phyloP scores from a whole-genome alignment of 2,113 vertebrate species.

The Acinonyx jubatus region DNA sequence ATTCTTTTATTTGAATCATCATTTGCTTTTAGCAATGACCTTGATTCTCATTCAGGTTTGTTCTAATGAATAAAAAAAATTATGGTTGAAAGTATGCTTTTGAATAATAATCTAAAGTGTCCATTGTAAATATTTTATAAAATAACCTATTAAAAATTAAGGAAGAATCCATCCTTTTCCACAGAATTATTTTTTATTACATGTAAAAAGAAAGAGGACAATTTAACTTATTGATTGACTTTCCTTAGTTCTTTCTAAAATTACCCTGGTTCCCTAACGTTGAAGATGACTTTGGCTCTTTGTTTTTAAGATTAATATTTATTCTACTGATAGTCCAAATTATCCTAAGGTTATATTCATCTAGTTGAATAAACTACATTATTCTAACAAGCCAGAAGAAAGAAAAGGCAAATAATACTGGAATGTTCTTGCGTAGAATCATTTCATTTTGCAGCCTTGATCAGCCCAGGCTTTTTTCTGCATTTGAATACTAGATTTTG shows the following conservation, averaged over 20 bases:
- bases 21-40: conserved; percentile 60
- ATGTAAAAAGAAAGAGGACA: neutral
- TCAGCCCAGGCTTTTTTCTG: conserved; percentile 68
- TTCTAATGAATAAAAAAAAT: conserved; percentile 33
- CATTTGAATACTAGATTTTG: conserved; percentile 78
- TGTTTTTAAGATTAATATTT: conserved; percentile 27
- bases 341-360: conserved; percentile 48
- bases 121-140: conserved; percentile 50
- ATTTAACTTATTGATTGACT: conserved; percentile 34
- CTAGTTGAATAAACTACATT: conserved; percentile 29
- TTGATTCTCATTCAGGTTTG: conserved; percentile 52
- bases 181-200: conserved; percentile 14
- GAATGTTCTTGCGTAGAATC: conserved; percentile 36
- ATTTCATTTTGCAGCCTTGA: conserved; percentile 74
- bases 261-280: conserved; percentile 56
- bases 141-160: conserved; percentile 63
- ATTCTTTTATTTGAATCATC: conserved; percentile 31
- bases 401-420: conserved; percentile 26
- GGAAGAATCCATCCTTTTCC: conserved; percentile 54
- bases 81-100: conserved; percentile 49
- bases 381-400: conserved; percentile 53
- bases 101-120: conserved; percentile 57
- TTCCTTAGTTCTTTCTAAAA: conserved; percentile 24
- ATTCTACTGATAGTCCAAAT: conserved; percentile 38
- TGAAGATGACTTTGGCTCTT: conserved; percentile 21